These are phyloP conservation scores for Protobothrops mucrosquamatus DNA, from an alignment of 2,113 vertebrate species.

Conservation along the genomic window DNA sequence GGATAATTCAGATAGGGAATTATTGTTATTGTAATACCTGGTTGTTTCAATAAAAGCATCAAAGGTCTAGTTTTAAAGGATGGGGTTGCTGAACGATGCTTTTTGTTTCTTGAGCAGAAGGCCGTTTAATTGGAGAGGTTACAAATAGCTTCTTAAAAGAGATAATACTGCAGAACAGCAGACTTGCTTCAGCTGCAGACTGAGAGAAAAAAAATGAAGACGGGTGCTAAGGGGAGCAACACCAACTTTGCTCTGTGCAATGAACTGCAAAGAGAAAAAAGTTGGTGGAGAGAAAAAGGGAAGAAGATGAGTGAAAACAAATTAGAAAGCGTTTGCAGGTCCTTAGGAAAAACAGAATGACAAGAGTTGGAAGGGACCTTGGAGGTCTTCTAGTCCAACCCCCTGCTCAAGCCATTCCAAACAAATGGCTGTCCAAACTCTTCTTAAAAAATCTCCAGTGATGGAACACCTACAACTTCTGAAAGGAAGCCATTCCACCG, in stretches of 20 bases:
- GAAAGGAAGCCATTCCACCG: too few relatives aligned
- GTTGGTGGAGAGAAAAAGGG: neutral
- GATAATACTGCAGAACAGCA: neutral
- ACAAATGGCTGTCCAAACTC: too few relatives aligned
- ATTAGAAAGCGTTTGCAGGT: neutral
- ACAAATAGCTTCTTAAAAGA: neutral
- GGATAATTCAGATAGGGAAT: conserved; percentile 56
- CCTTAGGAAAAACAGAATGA: neutral
- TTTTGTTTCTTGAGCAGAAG: neutral
- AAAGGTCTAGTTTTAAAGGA: neutral
- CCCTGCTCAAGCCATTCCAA: too few relatives aligned
- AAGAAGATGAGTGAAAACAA: neutral
- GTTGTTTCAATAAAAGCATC: conserved; percentile 24
- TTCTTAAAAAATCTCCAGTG: too few relatives aligned
- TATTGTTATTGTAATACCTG: conserved; percentile 51
- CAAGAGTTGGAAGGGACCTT: too few relatives aligned
- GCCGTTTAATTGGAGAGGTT: neutral
- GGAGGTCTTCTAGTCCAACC: too few relatives aligned
- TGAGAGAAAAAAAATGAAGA: neutral
- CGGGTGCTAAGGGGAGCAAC: neutral
- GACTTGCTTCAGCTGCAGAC: neutral
- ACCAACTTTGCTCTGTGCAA: neutral
- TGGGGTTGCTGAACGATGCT: neutral
- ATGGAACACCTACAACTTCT: too few relatives aligned
- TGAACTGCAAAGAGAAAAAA: neutral